phyloP scores from a whole-genome alignment of 2,797 vertebrate species.

The Sebastiscus tertius region DNA sequence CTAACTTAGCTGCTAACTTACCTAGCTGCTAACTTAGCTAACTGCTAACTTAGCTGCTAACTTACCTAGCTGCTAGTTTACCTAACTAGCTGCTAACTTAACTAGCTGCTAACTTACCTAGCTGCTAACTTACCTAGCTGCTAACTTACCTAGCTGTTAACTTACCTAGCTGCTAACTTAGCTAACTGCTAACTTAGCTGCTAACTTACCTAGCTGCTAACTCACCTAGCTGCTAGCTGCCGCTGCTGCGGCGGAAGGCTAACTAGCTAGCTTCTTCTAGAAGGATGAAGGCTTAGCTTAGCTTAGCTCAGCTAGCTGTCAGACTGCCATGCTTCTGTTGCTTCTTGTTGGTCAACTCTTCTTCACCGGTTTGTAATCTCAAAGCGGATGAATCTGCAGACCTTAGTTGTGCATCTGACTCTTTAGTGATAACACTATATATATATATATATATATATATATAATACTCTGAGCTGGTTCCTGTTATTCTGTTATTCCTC shows the following conservation, averaged over 20 bases:
- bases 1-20: too few relatives aligned
- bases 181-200: too few relatives aligned
- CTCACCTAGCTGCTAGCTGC: constrained; percentile 34
- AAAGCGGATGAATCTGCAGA: constrained; percentile 15
- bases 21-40: too few relatives aligned
- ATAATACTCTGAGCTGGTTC: constrained; percentile 22
- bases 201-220: too few relatives aligned
- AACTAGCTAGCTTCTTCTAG: constrained; percentile 52
- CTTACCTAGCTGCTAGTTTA: too few relatives aligned
- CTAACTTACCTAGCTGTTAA: too few relatives aligned
- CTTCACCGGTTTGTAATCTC: neutral
- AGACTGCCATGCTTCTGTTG: constrained; percentile 48
- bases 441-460: neutral
- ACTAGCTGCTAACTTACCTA: too few relatives aligned
- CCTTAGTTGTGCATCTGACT: neutral
- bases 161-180: too few relatives aligned
- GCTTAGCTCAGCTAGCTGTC: constrained; percentile 55
- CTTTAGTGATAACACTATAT: neutral
- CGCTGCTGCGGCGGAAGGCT: constrained; percentile 58
- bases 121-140: constrained; percentile 1
- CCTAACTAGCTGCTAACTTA: too few relatives aligned
- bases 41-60: too few relatives aligned
- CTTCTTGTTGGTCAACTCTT: constrained; percentile 14
- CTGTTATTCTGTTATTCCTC: constrained; percentile 37
- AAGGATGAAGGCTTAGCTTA: constrained; percentile 58